A percentile compares a stretch with the other conserved stretches of the same genome.
Evolutionary conservation across 2,888 invertebrate species (phyloP).

Genomic region (Pasiphila rectangulata): DNA sequence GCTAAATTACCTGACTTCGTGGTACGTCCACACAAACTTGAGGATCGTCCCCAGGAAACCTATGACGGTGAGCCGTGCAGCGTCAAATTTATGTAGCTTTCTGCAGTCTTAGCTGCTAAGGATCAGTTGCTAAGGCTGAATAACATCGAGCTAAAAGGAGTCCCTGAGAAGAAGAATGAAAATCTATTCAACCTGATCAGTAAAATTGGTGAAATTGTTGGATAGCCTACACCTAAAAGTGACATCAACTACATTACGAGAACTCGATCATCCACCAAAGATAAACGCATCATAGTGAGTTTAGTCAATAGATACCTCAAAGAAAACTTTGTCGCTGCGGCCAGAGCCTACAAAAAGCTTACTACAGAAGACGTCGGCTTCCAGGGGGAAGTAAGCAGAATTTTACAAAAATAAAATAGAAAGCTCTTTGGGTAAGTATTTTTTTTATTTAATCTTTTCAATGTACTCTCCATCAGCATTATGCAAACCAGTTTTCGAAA

Average conservation of each 20-base stretch:
- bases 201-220: neutral
- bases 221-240: neutral
- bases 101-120: neutral
- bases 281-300: neutral
- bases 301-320: neutral
- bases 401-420: too few species aligned
- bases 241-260: neutral
- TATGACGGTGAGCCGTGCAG: neutral
- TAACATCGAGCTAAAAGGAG: neutral
- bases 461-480: too few species aligned
- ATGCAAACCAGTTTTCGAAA: too few species aligned
- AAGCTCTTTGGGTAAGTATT: too few species aligned
- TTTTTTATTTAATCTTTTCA: too few species aligned
- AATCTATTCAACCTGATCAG: neutral
- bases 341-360: neutral
- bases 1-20: neutral
- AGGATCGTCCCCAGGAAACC: neutral
- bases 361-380: neutral
- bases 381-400: too few species aligned
- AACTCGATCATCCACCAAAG: neutral
- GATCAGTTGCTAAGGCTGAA: neutral
- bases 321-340: neutral
- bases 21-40: neutral
- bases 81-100: neutral
- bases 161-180: neutral